Conservation (phyloP, 2,888 invertebrate genomes). For the Corythucha ciliata region DNA sequence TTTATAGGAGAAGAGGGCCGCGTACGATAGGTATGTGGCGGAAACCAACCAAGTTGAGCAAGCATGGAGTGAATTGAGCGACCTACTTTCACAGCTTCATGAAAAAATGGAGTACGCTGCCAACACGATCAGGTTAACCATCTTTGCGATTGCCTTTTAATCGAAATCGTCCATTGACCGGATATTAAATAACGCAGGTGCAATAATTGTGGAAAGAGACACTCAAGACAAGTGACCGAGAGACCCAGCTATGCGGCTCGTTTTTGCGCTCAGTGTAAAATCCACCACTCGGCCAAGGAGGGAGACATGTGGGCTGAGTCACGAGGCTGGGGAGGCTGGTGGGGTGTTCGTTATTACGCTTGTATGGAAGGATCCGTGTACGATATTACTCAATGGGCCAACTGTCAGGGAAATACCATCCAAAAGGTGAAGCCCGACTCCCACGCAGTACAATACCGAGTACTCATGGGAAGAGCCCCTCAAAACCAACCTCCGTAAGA, state of each 20-base stretch:
- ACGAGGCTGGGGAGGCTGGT: constrained; percentile 77
- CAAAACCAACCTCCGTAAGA: constrained; percentile 29
- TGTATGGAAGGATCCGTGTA: constrained; percentile 94
- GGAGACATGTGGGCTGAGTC: constrained; percentile 96
- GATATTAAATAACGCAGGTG: constrained; percentile 53
- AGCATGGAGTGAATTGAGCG: constrained; percentile 80
- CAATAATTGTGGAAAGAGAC: constrained; percentile 85
- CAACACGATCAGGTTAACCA: constrained; percentile 63
- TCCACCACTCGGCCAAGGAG: constrained; percentile 81
- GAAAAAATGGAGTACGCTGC: constrained; percentile 92
- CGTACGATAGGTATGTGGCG: constrained; percentile 62
- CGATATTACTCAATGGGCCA: constrained; percentile 95
- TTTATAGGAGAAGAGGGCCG: constrained; percentile 58
- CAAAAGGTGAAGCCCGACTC: constrained; percentile 81
- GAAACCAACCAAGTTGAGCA: constrained; percentile 74
- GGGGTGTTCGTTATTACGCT: constrained; percentile 93
- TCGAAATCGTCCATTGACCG: background rate
- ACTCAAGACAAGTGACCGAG: constrained; percentile 75
- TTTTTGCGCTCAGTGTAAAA: constrained; percentile 81
- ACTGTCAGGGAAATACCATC: constrained; percentile 73
- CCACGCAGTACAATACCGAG: constrained; percentile 82
- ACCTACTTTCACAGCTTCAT: constrained; percentile 76
- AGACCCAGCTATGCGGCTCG: constrained; percentile 86
- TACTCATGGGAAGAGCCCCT: constrained; percentile 53
- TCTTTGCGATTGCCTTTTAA: background rate